Conservation (phyloP, 1,140 invertebrate species). For the Scylla paramamosain region DNA sequence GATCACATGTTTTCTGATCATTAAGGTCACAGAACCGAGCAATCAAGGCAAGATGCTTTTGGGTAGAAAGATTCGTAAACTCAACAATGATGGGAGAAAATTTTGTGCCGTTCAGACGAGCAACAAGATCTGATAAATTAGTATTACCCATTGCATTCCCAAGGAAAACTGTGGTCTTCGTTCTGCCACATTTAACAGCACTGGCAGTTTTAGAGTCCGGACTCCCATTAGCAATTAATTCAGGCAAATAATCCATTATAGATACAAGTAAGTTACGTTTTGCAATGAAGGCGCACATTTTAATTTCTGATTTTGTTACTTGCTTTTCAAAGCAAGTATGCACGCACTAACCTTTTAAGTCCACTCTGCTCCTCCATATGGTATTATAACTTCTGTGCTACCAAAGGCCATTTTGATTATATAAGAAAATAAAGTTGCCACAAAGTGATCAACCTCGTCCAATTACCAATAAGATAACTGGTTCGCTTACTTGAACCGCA, state of each 20-base stretch:
- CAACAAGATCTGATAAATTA: conserved; percentile 58
- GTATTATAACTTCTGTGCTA: neutral
- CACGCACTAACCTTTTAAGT: neutral
- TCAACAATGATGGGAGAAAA: conserved; percentile 75
- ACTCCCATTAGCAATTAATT: conserved; percentile 35
- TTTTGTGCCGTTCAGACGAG: conserved; percentile 64
- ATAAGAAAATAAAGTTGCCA: neutral
- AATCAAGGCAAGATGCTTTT: conserved; percentile 64
- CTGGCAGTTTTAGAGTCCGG: conserved; percentile 53
- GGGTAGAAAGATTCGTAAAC: conserved; percentile 68
- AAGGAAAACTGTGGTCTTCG: conserved; percentile 66
- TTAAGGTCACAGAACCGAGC: conserved; percentile 64
- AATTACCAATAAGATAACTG: neutral
- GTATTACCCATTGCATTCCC: conserved; percentile 64
- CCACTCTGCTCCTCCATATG: neutral
- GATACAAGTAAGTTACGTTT: conserved; percentile 59
- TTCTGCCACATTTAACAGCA: conserved; percentile 72
- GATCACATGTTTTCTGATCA: conserved; percentile 68
- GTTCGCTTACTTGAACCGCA: neutral
- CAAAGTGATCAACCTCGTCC: too few relatives aligned
- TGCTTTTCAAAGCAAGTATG: neutral
- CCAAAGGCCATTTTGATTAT: neutral
- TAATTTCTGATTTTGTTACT: conserved; percentile 65
- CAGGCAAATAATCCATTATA: conserved; percentile 58
- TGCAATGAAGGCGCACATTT: conserved; percentile 66